phyloP scores from a whole-genome alignment of 23 tunicate genomes.

The Halocynthia roretzi region DNA sequence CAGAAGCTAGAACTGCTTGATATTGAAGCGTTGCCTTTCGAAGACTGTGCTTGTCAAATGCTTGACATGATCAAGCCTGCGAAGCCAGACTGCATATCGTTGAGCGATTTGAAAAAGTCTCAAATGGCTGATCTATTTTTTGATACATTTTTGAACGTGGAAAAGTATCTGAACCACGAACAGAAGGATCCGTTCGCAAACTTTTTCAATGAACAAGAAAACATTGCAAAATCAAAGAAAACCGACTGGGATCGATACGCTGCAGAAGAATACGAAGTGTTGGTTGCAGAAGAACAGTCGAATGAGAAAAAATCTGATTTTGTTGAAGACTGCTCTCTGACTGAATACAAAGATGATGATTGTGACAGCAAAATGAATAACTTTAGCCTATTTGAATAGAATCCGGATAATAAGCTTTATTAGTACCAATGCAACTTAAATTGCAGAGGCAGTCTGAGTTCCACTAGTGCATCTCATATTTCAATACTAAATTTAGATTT shows the following conservation, averaged over 20 bases:
- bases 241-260: constrained; percentile 86
- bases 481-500: too few relatives aligned
- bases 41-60: constrained; percentile 93
- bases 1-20: constrained; percentile 83
- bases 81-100: constrained; percentile 42
- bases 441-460: too few relatives aligned
- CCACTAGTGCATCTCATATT: too few relatives aligned
- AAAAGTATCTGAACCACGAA: constrained; percentile 89
- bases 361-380: too few relatives aligned
- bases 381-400: too few relatives aligned
- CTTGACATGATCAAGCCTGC: constrained; percentile 91
- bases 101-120: constrained; percentile 72
- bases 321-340: not conserved
- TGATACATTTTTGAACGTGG: constrained; percentile 94
- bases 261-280: constrained; percentile 83
- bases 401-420: too few relatives aligned
- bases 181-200: constrained; percentile 92
- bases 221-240: constrained; percentile 24
- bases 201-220: constrained; percentile 29
- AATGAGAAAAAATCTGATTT: constrained; percentile 29
- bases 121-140: constrained; percentile 78
- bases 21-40: constrained; percentile 92
- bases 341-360: not conserved
- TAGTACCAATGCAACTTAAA: too few relatives aligned
- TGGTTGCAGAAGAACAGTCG: constrained; percentile 93